A percentile compares a stretch with the other conserved stretches of the same genome.
These are phyloP conservation scores for Echiichthys vipera DNA, from an alignment of 2,797 vertebrate genomes.

Conservation along the genomic window DNA sequence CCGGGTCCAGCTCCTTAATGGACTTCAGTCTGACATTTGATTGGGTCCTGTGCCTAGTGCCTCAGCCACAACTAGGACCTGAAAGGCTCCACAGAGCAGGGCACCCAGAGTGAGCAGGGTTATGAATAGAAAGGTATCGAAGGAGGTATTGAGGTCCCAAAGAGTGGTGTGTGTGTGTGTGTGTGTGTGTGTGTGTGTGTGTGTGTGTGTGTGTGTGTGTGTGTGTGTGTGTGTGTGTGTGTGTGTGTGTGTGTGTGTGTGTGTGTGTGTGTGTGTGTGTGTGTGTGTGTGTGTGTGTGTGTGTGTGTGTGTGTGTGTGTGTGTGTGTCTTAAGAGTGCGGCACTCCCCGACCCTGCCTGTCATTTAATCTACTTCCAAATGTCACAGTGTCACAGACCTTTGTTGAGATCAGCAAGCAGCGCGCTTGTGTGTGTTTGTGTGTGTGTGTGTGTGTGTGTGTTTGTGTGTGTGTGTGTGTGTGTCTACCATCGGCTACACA, in stretches of 20 bases:
- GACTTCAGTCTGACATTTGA: conserved; percentile 52
- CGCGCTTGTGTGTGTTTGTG: conserved; percentile 33
- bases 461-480: conserved; percentile 27
- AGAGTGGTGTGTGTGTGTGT: conserved; percentile 5
- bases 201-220: conserved; percentile 27
- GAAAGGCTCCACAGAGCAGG: conserved; percentile 54
- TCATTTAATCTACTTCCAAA: conserved; percentile 77
- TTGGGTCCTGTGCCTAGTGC: conserved; percentile 50
- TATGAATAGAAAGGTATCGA: conserved; percentile 61
- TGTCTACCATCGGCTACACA: not conserved
- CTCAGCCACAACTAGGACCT: conserved; percentile 42
- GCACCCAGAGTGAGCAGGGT: conserved; percentile 43
- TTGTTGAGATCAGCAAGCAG: conserved; percentile 70
- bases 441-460: conserved; percentile 38
- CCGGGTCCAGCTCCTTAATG: conserved; percentile 42
- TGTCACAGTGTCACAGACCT: conserved; percentile 73
- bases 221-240: not conserved
- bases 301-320: conserved; percentile 45
- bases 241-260: conserved; percentile 24
- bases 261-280: conserved; percentile 39
- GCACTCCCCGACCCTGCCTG: conserved; percentile 55
- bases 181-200: conserved; percentile 5
- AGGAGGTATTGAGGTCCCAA: conserved; percentile 54
- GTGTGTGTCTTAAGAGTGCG: conserved; percentile 48
- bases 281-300: conserved; percentile 30